Conservation (phyloP, 1,140 invertebrate species). For the Drosophila guanche region DNA sequence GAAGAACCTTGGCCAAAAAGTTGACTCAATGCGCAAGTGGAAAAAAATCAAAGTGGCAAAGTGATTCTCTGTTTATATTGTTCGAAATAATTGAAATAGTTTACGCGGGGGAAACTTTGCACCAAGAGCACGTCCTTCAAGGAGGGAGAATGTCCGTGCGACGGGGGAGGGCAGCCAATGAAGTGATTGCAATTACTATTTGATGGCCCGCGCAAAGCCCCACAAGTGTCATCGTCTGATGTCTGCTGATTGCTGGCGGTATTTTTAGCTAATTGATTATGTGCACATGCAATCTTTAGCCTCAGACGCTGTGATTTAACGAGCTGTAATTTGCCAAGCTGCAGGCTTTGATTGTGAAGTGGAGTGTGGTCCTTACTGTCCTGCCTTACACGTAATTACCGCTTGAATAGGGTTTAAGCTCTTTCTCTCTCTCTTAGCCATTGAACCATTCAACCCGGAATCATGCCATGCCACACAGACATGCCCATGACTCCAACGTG, state of each 20-base stretch:
- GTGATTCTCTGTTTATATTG: slow-evolving; percentile 3
- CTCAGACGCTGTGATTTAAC: slow-evolving; percentile 9
- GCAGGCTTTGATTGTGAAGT: not conserved
- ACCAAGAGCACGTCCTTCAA: too few relatives aligned
- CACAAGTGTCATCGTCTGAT: slow-evolving; percentile 25
- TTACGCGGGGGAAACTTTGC: slow-evolving; percentile 39
- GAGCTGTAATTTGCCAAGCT: not conserved
- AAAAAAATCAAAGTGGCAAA: slow-evolving; percentile 1
- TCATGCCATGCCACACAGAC: slow-evolving; percentile 24
- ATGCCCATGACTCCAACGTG: slow-evolving; percentile 48
- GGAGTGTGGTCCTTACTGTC: not conserved
- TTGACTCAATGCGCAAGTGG: slow-evolving; percentile 4
- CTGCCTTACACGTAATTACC: slow-evolving; percentile 35
- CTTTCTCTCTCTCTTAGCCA: not conserved
- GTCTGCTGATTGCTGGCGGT: slow-evolving; percentile 43
- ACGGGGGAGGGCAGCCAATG: not conserved
- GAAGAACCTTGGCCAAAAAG: slow-evolving; percentile 35
- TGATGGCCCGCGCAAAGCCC: slow-evolving; percentile 17
- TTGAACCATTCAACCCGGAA: slow-evolving; percentile 17
- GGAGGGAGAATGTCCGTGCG: not conserved
- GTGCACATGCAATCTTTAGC: slow-evolving; percentile 19
- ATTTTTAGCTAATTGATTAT: slow-evolving; percentile 55
- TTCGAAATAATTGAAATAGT: slow-evolving; percentile 58
- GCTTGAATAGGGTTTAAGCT: slow-evolving; percentile 58
- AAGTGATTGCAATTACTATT: slow-evolving; percentile 38